Evolutionary conservation across 2,797 vertebrate genomes (phyloP).

Genomic region (Acanthurus tractus): DNA sequence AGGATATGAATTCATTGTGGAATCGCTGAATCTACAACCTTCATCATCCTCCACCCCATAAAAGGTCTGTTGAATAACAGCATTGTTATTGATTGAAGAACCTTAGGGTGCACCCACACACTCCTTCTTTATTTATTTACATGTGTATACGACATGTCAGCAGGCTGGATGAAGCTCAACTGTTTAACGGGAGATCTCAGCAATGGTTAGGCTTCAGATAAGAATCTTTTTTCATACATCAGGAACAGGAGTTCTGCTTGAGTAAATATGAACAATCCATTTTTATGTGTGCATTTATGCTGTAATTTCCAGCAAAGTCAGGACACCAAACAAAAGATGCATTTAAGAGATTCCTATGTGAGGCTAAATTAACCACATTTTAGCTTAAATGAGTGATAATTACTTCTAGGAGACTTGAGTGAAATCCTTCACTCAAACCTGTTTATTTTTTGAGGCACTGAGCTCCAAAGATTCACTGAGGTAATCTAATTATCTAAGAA

Average conservation of each 20-base stretch:
- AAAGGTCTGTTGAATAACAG: constrained; percentile 12
- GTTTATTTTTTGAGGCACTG: constrained; percentile 26
- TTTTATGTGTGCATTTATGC: neutral
- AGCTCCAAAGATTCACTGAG: constrained; percentile 10
- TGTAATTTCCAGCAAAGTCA: neutral
- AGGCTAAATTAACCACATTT: constrained; percentile 9
- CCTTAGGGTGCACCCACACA: too few relatives aligned
- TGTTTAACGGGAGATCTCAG: too few relatives aligned
- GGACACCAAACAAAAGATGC: neutral
- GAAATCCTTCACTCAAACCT: constrained; percentile 23
- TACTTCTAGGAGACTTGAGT: constrained; percentile 1
- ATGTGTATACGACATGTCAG: neutral
- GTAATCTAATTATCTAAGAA: constrained; percentile 28
- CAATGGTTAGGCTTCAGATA: neutral
- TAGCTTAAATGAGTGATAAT: constrained; percentile 15
- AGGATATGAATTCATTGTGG: neutral
- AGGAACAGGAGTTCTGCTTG: neutral
- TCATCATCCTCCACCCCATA: neutral
- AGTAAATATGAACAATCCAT: neutral
- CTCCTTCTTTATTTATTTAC: neutral
- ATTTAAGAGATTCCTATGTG: neutral
- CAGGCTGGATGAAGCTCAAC: neutral
- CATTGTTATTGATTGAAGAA: too few relatives aligned
- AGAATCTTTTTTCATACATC: neutral
- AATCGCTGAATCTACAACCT: neutral